Base-by-base conservation (phyloP, 1,140 invertebrate species). In the Aphaenogaster floridana region DNA sequence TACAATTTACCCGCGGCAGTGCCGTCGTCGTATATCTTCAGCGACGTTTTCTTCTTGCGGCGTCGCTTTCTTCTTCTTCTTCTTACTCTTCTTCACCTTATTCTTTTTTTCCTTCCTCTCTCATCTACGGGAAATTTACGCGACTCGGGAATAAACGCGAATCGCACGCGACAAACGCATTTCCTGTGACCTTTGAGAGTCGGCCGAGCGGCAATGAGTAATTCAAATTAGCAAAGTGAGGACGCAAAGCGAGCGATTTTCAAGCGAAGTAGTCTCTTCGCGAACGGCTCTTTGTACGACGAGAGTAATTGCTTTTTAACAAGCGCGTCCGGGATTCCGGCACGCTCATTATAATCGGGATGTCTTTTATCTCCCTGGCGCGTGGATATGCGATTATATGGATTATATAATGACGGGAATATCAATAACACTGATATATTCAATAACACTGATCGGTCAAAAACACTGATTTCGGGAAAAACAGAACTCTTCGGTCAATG, bases 261-360 rank as follows among this genome's bases (percentile, higher is more conserved):
- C 81, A 17, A 52, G 48, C 48, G 21, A 86, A 86, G 50, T 80
- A 86, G 66, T 74, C 66, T 72, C 17, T 1, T 61, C 68, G 66
- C 80, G 48, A 74, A 21, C 39, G 34, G 80, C 66, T 83, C 52
- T 74, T 48, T 11, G 52, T 52, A 61, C 63, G 71, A 42, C 52
- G 77, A 86, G 84, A 89, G 87, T 91, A 91, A 91, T 90, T 91
- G 90, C 87, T 91, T 91, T 90, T 91, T 91, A 91, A 91, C 90
- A 87, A 90, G 89, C 85, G 81, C 85, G 42, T 72, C 68, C 63
- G 83, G 52, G 54, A 69, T 81, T 76, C 78, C 34, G 42, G 57
- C 34, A 78, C 78, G 71, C 87, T 88, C 84, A 85, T 91, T 90
- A 89, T 71, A 52, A 17, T 48, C 52, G n/a, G 54, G 54, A 68